phyloP scores from a whole-genome alignment of 2,113 vertebrate species.

The Calyptommatus sinebrachiatus region DNA sequence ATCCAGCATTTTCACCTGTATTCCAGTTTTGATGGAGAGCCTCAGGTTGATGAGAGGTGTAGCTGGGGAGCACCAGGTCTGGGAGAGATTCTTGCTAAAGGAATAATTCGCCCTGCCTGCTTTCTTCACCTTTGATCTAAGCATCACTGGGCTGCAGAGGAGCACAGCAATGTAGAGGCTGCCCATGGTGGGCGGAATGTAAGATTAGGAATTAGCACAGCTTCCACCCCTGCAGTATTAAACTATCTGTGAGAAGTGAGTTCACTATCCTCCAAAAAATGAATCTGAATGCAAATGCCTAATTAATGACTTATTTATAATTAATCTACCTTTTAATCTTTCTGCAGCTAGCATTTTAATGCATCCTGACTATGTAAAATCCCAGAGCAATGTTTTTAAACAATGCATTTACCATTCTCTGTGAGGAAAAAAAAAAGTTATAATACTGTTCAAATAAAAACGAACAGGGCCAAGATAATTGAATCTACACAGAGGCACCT shows the following conservation, averaged over 20 bases:
- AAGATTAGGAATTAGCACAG: neutral
- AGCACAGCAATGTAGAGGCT: neutral
- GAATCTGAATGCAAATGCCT: neutral
- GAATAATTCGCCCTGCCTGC: no score
- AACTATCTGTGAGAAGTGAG: neutral
- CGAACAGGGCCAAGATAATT: neutral
- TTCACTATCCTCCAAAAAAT: neutral
- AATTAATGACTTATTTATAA: neutral
- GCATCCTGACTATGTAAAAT: rapidly evolving
- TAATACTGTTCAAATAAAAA: slow-evolving; percentile 29
- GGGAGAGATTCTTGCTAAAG: no score
- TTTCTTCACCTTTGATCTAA: no score
- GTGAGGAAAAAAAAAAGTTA: slow-evolving; percentile 14
- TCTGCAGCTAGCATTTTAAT: neutral
- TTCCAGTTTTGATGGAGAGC: no score
- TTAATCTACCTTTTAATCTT: neutral
- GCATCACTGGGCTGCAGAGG: neutral
- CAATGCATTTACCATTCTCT: slow-evolving; percentile 13
- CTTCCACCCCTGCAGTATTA: rapidly evolving
- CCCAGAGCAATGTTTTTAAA: slow-evolving; percentile 20
- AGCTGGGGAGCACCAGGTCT: no score
- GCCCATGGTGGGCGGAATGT: neutral
- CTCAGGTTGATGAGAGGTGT: no score
- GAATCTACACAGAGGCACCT: slow-evolving; percentile 11
- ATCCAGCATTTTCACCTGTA: no score